Conservation (phyloP, 2,113 vertebrate species). For the Thunnus thynnus region DNA sequence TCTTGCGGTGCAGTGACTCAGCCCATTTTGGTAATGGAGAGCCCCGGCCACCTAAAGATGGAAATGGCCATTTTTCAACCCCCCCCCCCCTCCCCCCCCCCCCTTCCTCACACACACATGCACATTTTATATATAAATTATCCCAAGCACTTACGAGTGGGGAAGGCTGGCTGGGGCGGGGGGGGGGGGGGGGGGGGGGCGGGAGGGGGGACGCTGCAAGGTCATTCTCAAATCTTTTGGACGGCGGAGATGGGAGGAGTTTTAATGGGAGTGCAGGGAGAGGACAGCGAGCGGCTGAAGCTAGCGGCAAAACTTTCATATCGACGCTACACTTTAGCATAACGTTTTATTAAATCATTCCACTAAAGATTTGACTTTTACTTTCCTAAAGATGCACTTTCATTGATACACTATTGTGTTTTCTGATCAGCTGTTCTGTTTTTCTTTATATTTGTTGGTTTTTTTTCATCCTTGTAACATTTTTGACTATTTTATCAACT, state of each 20-base stretch:
- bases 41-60: slow-evolving; percentile 86
- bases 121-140: slow-evolving; percentile 88
- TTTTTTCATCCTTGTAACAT: too few relatives aligned
- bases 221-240: slow-evolving; percentile 82
- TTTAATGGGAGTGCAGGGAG: slow-evolving; percentile 69
- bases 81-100: slow-evolving; percentile 28
- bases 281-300: slow-evolving; percentile 20
- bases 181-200: background rate
- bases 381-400: too few relatives aligned
- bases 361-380: background rate
- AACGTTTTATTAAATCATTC: too few relatives aligned
- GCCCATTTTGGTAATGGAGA: slow-evolving; percentile 89
- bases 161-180: slow-evolving; percentile 43
- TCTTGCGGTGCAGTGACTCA: slow-evolving; percentile 85
- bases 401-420: too few relatives aligned
- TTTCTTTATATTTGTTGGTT: too few relatives aligned
- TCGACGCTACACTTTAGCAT: too few relatives aligned
- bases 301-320: background rate
- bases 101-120: slow-evolving; percentile 33
- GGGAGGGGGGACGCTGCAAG: slow-evolving; percentile 72
- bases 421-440: too few relatives aligned
- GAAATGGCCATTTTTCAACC: slow-evolving; percentile 87
- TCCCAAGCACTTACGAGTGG: slow-evolving; percentile 79
- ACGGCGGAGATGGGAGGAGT: slow-evolving; percentile 55
- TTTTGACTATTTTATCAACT: too few relatives aligned